A percentile compares a stretch with the other conserved stretches of the same genome.
phyloP scores from a whole-genome alignment of 2,113 vertebrate species.

The Odocoileus virginianus region DNA sequence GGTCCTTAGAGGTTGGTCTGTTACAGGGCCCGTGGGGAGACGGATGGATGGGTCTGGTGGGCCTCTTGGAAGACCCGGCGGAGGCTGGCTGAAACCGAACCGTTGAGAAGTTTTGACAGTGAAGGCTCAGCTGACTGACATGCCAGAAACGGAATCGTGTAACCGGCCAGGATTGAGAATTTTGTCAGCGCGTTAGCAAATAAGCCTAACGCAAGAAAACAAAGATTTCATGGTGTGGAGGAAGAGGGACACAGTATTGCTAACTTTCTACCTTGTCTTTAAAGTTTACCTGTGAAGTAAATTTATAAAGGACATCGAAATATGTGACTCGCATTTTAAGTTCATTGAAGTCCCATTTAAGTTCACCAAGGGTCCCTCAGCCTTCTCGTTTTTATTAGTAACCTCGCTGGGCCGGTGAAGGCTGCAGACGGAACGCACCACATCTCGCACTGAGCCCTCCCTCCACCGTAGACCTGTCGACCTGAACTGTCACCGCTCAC shows the following conservation, averaged over 20 bases:
- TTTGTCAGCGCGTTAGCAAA: accelerated
- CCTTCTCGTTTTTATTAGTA: background rate
- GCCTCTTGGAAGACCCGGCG: accelerated
- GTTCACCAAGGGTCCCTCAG: background rate
- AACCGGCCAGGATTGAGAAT: background rate
- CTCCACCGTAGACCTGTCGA: accelerated
- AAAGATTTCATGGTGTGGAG: background rate
- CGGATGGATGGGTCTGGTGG: background rate
- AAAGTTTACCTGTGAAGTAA: background rate
- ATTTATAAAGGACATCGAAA: background rate
- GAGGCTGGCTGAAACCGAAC: accelerated
- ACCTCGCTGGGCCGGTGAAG: background rate
- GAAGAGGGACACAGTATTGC: background rate
- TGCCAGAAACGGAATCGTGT: background rate
- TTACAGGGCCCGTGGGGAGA: accelerated
- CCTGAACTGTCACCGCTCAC: background rate
- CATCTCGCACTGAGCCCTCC: background rate
- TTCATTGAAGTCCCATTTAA: background rate
- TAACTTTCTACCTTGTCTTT: background rate
- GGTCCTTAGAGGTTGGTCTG: accelerated
- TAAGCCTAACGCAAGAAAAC: background rate
- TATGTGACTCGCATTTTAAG: background rate
- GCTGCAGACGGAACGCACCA: accelerated
- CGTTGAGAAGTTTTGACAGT: background rate
- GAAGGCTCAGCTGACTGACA: accelerated